Evolutionary conservation across 2,888 invertebrate genomes (phyloP).

Genomic region (Hemaris fuciformis): DNA sequence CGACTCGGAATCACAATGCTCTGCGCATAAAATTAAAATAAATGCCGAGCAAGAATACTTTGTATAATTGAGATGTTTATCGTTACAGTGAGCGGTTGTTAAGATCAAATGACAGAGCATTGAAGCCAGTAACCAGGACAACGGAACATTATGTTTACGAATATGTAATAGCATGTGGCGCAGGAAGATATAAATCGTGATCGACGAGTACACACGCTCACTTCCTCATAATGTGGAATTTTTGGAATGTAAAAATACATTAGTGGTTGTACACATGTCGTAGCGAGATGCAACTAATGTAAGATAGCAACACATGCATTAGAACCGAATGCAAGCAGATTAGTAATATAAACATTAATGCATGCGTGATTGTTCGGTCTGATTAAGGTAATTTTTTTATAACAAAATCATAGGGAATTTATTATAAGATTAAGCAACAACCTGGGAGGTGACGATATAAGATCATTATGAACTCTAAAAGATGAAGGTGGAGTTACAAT

Average conservation of each 20-base stretch:
- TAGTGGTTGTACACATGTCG: background rate
- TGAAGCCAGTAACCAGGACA: conserved; percentile 35
- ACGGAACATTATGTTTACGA: conserved; percentile 50
- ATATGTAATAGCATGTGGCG: conserved; percentile 45
- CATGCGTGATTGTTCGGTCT: too few relatives aligned
- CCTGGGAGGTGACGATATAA: too few relatives aligned
- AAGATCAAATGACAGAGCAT: conserved; percentile 54
- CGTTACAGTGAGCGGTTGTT: conserved; percentile 42
- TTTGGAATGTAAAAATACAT: background rate
- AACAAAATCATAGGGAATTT: too few relatives aligned
- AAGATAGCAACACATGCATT: too few relatives aligned
- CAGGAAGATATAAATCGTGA: conserved; percentile 67
- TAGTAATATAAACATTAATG: too few relatives aligned
- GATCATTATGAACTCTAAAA: too few relatives aligned
- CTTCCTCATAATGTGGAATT: conserved; percentile 36
- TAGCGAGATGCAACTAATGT: background rate
- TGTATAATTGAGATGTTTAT: background rate
- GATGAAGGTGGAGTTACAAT: too few relatives aligned
- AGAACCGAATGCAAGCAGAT: too few relatives aligned
- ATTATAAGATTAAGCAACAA: too few relatives aligned
- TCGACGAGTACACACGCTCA: conserved; percentile 36
- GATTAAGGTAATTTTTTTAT: too few relatives aligned
- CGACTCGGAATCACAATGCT: background rate
- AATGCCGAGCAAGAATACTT: background rate
- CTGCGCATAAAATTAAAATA: background rate